These are phyloP conservation scores for Reticulitermes speratus DNA, from an alignment of 1,140 invertebrate species.

Conservation along the genomic window DNA sequence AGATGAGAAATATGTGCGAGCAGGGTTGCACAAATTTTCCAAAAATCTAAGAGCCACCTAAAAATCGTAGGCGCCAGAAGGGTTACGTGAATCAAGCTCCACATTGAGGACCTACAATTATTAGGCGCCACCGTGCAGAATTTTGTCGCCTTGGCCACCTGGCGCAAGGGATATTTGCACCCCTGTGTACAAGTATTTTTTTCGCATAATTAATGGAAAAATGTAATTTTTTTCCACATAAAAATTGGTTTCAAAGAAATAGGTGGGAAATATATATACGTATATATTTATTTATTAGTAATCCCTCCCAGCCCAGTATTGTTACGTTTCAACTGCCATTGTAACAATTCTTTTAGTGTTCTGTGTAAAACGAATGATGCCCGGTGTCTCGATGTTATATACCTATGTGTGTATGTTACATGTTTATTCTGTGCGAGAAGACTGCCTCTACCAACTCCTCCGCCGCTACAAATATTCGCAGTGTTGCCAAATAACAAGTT, in stretches of 20 bases:
- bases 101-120: too few relatives aligned
- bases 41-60: too few relatives aligned
- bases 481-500: conserved; percentile 34
- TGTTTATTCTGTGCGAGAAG: conserved; percentile 1
- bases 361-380: not conserved
- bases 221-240: not conserved
- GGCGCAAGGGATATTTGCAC: too few relatives aligned
- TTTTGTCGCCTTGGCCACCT: too few relatives aligned
- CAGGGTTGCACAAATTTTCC: too few relatives aligned
- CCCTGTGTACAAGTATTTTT: not conserved
- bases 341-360: not conserved
- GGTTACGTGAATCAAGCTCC: too few relatives aligned
- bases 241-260: not conserved
- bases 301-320: not conserved
- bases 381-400: not conserved
- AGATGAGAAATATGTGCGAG: not conserved
- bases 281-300: not conserved
- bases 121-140: too few relatives aligned
- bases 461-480: conserved; percentile 14
- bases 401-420: not conserved
- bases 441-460: not conserved
- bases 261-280: not conserved
- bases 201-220: too few relatives aligned
- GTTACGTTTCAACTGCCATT: conserved; percentile 7
- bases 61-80: too few relatives aligned